Base-by-base conservation (phyloP, 2,888 invertebrate species). In the Psylliodes chrysocephalus region DNA sequence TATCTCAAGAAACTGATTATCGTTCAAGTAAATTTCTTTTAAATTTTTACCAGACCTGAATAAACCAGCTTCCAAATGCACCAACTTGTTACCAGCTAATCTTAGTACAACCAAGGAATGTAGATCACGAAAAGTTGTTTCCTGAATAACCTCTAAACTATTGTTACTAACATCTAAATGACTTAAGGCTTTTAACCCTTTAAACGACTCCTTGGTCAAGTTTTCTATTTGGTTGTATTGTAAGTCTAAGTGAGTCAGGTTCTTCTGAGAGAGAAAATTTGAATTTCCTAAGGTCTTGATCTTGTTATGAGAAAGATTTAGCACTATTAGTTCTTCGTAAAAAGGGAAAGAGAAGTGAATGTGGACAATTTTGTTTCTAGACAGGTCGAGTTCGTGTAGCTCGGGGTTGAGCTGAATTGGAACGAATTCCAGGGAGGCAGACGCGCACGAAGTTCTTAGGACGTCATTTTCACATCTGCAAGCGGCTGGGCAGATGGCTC, bases 321-420 rank as follows among this genome's bases (percentile, higher is more conserved):
- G 87, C 54, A 89, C 87, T 76, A 90, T 88, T 35, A 96, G 86
- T 76, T 91, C 90, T 69, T 89, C 88, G 83, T 95, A 95, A 83
- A 94, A 91, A 52, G 87, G 87, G 77, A 95, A 88, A 15, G 92
- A 90, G 80, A 90, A 91, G 70, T 91, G 89, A 5, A 96, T 87
- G 77, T 88, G 89, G 77, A 88, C 87, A 78, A 96, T 93, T 72
- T 89, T 88, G 82, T 96, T 96, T 79, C 90, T 87, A n/a, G 91
- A 90, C 62, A 96, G 88, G 79, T 92, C 91, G 78, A 96, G 90
- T 82, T 90, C 89, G 55, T 89, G 89, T 52, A 93, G 89, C 80
- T 93, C 93, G 38, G 96, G 96, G 82, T 95, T 95, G 71, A 95
- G 86, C 79, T 94, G 94, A 74, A 94, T 94, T 65, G 95, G 95